A percentile compares a stretch with the other conserved stretches of the same genome.
phyloP scores from a whole-genome alignment of 2,113 vertebrate species.

The Gallinago undulata region DNA sequence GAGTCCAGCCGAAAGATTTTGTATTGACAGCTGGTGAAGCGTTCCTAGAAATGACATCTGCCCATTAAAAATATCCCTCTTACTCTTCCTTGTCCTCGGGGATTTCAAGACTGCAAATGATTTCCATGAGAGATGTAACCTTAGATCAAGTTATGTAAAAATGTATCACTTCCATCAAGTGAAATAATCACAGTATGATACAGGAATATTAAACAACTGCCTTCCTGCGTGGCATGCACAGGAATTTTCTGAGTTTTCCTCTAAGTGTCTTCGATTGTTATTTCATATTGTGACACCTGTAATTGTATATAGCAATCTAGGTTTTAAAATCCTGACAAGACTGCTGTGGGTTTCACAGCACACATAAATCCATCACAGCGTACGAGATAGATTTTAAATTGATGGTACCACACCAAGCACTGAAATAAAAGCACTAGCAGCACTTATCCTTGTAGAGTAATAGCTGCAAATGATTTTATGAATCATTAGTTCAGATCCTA shows the following conservation, averaged over 20 bases:
- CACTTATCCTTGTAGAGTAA: constrained; percentile 68
- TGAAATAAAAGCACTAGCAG: constrained; percentile 66
- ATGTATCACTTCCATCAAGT: constrained; percentile 34
- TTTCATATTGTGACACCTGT: constrained; percentile 66
- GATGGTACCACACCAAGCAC: constrained; percentile 54
- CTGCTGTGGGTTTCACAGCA: constrained; percentile 35
- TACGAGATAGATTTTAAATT: constrained; percentile 65
- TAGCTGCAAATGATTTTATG: constrained; percentile 75
- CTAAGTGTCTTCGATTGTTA: constrained; percentile 28
- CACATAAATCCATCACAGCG: constrained; percentile 42
- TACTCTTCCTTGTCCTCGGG: background rate
- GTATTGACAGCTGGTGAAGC: constrained; percentile 12
- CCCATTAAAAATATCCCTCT: background rate
- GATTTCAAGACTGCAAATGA: background rate
- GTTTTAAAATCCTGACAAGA: constrained; percentile 55
- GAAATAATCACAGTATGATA: constrained; percentile 12
- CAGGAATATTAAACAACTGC: constrained; percentile 29
- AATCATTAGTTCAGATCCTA: constrained; percentile 74
- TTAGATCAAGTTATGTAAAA: constrained; percentile 20
- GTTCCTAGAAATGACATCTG: constrained; percentile 11
- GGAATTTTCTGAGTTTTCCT: background rate
- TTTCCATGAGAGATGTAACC: constrained; percentile 11
- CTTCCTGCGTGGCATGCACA: background rate
- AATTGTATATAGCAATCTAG: constrained; percentile 56
- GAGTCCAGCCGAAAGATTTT: constrained; percentile 3